Evolutionary conservation across 2,113 vertebrate genomes (phyloP).

Genomic region (Coryphaenoides rupestris): DNA sequence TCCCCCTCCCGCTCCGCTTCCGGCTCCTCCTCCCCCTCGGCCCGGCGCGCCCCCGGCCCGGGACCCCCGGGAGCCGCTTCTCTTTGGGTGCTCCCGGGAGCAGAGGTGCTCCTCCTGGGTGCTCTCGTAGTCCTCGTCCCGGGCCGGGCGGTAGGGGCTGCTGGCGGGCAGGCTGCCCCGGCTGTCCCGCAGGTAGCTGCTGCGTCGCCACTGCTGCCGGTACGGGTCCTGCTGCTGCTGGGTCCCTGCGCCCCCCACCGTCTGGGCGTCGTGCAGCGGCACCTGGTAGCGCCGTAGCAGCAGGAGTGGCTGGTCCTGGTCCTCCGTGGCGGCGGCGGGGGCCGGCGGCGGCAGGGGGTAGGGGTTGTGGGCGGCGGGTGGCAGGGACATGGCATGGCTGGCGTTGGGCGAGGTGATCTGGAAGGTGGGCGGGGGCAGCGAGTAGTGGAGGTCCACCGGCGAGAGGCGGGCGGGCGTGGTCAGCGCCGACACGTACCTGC

Average conservation of each 20-base stretch:
- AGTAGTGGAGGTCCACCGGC: slow-evolving; percentile 94
- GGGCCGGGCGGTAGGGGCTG: slow-evolving; percentile 88
- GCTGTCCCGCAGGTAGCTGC: slow-evolving; percentile 88
- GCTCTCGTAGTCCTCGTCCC: slow-evolving; percentile 95
- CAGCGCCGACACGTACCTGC: slow-evolving; percentile 94
- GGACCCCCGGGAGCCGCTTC: slow-evolving; percentile 70
- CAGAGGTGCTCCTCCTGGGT: slow-evolving; percentile 95
- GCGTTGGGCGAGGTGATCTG: slow-evolving; percentile 96
- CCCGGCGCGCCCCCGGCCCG: slow-evolving; percentile 69
- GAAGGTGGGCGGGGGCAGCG: slow-evolving; percentile 89
- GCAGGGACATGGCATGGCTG: slow-evolving; percentile 88
- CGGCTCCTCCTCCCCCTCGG: slow-evolving; percentile 85
- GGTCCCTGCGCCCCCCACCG: too few species aligned
- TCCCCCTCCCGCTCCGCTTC: slow-evolving; percentile 80
- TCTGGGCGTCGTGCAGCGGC: slow-evolving; percentile 83
- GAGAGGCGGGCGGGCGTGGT: slow-evolving; percentile 95
- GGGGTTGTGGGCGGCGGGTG: slow-evolving; percentile 84
- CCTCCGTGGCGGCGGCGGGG: slow-evolving; percentile 82
- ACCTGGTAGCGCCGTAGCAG: slow-evolving; percentile 86
- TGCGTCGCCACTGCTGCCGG: slow-evolving; percentile 85
- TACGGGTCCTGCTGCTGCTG: slow-evolving; percentile 91
- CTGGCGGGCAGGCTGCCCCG: slow-evolving; percentile 92
- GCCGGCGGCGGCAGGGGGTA: slow-evolving; percentile 85
- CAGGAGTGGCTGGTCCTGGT: slow-evolving; percentile 84
- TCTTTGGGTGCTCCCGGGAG: slow-evolving; percentile 85